Conservation (phyloP, 2,113 vertebrate genomes). For the Caracal caracal region DNA sequence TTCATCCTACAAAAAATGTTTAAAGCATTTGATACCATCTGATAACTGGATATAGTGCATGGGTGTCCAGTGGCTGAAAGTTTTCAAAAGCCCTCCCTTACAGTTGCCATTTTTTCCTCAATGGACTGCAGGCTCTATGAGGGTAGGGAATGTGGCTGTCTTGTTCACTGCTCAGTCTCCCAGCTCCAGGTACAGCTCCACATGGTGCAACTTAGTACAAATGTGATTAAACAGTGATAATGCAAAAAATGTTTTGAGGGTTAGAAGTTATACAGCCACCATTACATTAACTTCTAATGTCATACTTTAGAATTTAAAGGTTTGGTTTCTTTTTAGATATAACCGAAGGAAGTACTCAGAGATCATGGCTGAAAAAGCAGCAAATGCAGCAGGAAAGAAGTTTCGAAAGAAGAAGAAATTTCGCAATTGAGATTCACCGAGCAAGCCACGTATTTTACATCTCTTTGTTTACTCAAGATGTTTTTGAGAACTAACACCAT, state of each 20-base stretch:
- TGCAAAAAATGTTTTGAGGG: neutral
- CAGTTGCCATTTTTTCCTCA: neutral
- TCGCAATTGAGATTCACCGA: conserved; percentile 85
- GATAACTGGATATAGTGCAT: neutral
- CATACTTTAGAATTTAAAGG: conserved; percentile 60
- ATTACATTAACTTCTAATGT: conserved; percentile 37
- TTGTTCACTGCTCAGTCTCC: neutral
- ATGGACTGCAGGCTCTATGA: neutral
- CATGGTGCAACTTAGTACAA: neutral
- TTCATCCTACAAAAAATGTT: conserved; percentile 26
- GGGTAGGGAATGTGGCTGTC: neutral
- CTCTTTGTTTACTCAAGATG: conserved; percentile 53
- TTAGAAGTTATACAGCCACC: neutral
- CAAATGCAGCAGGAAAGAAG: conserved; percentile 91
- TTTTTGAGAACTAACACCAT: conserved; percentile 51
- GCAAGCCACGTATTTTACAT: conserved; percentile 49
- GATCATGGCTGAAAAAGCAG: conserved; percentile 93
- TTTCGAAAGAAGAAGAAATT: conserved; percentile 94
- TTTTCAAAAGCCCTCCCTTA: neutral
- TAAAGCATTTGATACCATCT: neutral
- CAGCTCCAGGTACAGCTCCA: neutral
- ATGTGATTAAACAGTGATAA: neutral
- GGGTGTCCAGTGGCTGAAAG: neutral
- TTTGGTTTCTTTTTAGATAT: conserved; percentile 86
- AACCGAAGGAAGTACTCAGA: conserved; percentile 96